These are phyloP conservation scores for Drosophila mercatorum DNA, from an alignment of 2,888 invertebrate species.

Conservation along the genomic window DNA sequence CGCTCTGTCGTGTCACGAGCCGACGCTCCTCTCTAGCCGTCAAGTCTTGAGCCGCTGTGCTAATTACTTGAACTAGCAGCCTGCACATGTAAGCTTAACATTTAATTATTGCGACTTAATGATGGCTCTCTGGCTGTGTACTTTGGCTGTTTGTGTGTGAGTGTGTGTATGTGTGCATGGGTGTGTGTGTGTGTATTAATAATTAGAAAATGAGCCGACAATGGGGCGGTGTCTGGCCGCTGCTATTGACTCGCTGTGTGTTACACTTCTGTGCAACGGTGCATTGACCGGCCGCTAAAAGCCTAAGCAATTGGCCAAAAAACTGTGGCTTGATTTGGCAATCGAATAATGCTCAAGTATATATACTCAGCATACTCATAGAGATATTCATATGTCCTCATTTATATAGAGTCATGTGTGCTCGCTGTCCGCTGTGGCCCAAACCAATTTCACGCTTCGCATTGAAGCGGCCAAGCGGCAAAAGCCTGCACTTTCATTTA, in stretches of 20 bases:
- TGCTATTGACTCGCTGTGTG: constrained; percentile 57
- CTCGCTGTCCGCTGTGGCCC: constrained; percentile 16
- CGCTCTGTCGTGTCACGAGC: constrained; percentile 8
- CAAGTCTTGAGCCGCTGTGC: constrained; percentile 57
- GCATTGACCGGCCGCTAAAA: constrained; percentile 51
- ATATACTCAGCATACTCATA: constrained; percentile 8
- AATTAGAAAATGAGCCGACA: constrained; percentile 75
- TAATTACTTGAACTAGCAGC: constrained; percentile 79
- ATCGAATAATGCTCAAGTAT: constrained; percentile 18
- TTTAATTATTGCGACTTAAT: constrained; percentile 81
- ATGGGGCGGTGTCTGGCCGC: constrained; percentile 53
- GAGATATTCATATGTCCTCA: constrained; percentile 18
- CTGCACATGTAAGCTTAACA: constrained; percentile 76
- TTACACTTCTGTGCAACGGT: constrained; percentile 65
- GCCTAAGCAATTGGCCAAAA: constrained; percentile 51
- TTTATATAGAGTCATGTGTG: background rate
- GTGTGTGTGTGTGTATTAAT: constrained; percentile 63
- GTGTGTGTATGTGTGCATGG: background rate
- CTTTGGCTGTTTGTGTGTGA: constrained; percentile 27
- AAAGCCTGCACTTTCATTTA: constrained; percentile 63
- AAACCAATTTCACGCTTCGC: constrained; percentile 82
- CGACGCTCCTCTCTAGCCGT: constrained; percentile 3
- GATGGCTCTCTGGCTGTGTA: constrained; percentile 59
- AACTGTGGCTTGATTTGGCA: constrained; percentile 24
- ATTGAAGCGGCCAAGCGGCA: constrained; percentile 80